Conservation (phyloP, 2,888 invertebrate species). For the Drosophila percnosoma region DNA sequence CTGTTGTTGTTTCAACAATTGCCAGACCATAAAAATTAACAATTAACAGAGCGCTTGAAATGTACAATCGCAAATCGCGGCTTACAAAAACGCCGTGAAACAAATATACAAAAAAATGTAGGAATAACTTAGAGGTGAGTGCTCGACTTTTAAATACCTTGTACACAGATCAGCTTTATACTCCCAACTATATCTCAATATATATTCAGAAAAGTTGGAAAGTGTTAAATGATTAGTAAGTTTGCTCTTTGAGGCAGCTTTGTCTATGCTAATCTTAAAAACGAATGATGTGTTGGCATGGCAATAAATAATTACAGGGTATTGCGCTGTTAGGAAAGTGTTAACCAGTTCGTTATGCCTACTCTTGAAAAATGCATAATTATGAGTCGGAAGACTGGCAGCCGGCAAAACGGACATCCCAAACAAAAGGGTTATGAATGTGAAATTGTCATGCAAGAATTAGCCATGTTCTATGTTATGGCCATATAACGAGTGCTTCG, state of each 20-base stretch:
- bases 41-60: conserved; percentile 76
- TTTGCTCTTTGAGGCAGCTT: not conserved
- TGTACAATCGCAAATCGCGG: conserved; percentile 76
- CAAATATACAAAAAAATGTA: conserved; percentile 41
- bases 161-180: not conserved
- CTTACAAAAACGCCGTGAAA: conserved; percentile 75
- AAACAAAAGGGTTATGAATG: conserved; percentile 82
- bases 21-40: conserved; percentile 83
- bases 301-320: not conserved
- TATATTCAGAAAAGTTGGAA: not conserved
- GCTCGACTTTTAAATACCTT: conserved; percentile 10
- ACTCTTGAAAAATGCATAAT: conserved; percentile 42
- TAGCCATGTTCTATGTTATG: conserved; percentile 79
- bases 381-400: conserved; percentile 72
- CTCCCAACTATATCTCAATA: not conserved
- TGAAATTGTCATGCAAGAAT: conserved; percentile 84
- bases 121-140: not conserved
- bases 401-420: conserved; percentile 49
- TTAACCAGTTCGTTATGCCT: not conserved
- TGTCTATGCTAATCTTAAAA: not conserved
- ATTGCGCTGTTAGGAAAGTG: not conserved
- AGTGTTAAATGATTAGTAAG: not conserved
- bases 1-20: conserved; percentile 60
- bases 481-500: conserved; percentile 69
- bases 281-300: not conserved